Evolutionary conservation across 2,113 vertebrate genomes (phyloP).

Genomic region (Podilymbus podiceps): DNA sequence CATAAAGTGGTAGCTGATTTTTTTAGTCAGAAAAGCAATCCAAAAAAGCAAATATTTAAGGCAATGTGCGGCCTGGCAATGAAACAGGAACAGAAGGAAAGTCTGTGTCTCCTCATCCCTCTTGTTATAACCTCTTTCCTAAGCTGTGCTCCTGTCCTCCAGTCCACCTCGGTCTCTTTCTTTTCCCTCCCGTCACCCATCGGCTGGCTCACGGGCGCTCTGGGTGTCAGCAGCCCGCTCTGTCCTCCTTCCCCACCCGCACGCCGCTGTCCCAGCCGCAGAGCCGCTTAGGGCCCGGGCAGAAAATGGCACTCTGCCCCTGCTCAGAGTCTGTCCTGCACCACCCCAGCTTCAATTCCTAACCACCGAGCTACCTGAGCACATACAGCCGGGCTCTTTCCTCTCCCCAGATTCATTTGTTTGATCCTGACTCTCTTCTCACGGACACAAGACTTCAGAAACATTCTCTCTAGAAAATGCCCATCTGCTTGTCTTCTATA

Average conservation of each 20-base stretch:
- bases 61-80: not conserved
- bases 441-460: not conserved
- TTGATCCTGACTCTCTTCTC: not conserved
- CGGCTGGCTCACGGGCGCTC: not conserved
- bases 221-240: not conserved
- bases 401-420: not conserved
- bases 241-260: not conserved
- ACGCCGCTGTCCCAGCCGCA: fast-evolving
- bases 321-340: too few relatives aligned
- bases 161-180: not conserved
- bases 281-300: too few relatives aligned
- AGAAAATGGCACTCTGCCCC: not conserved
- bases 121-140: not conserved
- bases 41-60: not conserved
- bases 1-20: not conserved
- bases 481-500: not conserved
- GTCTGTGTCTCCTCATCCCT: not conserved
- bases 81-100: not conserved
- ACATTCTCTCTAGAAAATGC: not conserved
- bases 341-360: not conserved
- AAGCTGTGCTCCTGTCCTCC: not conserved
- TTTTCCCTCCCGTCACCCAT: not conserved
- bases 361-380: not conserved
- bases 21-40: not conserved
- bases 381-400: not conserved